Evolutionary conservation across 2,797 vertebrate genomes (phyloP), one percentile per base, ranked within the genome.

Genomic region (Thalassophryne amazonica): DNA sequence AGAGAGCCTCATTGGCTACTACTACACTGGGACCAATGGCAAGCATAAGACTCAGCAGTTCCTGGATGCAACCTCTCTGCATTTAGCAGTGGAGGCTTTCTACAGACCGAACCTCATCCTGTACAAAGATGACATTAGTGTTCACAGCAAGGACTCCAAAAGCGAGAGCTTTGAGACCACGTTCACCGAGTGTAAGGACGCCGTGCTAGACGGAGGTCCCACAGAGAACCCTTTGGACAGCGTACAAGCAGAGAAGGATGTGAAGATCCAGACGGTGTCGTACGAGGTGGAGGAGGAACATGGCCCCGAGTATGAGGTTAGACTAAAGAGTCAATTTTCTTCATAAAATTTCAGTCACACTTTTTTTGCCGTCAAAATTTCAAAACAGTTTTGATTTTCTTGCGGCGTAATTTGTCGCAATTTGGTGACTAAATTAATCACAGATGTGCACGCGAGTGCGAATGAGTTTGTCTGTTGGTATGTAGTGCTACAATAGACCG

Each of bases 241-340:
- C 27, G 56, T 51, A 2, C 82, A 84, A 49, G 80, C 60, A 13
- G 92, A 93, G 60, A 92, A 92, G 1, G 92, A 94, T 15, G 81
- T 78, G 34, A 87, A 91, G 78, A 95, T 97, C 78, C 94, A 94
- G 65, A 97, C 95, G 0, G 94, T 97, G 72, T 96, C 94, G 31
- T 95, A 93, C 0, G 93, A 94, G 0, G 93, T 96, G 69, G 94
- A 95, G 50, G 95, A 95, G 27, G 93, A 94, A 40, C 91, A 93
- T 50, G 88, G 90, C 40, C 93, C 90, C n/a, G 92, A 92, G 60
- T 94, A 91, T 1, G 94, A 94, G 88, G 93, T 94, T 71, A 89
- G 88, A 5, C n/a, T n/a, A n/a, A n/a, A n/a, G n/a, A n/a, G n/a
- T n/a, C n/a, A n/a, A n/a, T n/a, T n/a, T n/a, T n/a, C n/a, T n/a